Evolutionary conservation across 2,113 vertebrate genomes (phyloP), one percentile per base, ranked within the genome.

Genomic region (Rhinoderma darwinii): DNA sequence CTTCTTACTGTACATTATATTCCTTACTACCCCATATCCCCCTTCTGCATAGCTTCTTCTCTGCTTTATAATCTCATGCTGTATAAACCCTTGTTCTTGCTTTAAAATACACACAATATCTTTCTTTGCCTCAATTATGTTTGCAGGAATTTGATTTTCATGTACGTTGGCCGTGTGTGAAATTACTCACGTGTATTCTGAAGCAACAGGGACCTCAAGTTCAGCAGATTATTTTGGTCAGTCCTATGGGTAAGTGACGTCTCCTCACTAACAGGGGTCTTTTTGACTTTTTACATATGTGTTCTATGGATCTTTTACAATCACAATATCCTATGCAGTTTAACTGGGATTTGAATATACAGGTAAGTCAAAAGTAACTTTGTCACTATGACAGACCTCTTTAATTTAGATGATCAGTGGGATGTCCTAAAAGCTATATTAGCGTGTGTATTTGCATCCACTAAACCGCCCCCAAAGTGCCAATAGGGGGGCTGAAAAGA

Each of bases 141-240:
- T 86, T 89, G 59, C 88, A 99, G 98, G 98, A 99, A 51, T 99
- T 99, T 94, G 98, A 99, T 91, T 99, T 99, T 90, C 98, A 99
- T 2, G 98, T 99, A 0, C 97, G 98, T 0, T 99, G 98, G 98
- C 98, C 98, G 8, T 96, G 93, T 20, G 97, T 99, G 87, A 99
- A 97, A 88, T 93, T 99, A 9, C 93, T 99, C 54, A 99, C 98
- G 0, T 96, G 95, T 39, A 93, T 99, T 2, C 87, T 99, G 88
- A 99, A 99, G 91, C 97, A 96, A 82, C 95, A 97, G 84, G 96
- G 97, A 7, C 90, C 93, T 84, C 97, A 97, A 82, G 92, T 98
- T 86, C 98, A 99, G 90, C 96, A 97, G n/a, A 95, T 99, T 86
- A 96, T 99, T 88, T 94, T 99, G 22, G 97, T 99, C 89, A 99